These are phyloP conservation scores for Nestor notabilis DNA, from an alignment of 2,113 vertebrate species.

Conservation along the genomic window DNA sequence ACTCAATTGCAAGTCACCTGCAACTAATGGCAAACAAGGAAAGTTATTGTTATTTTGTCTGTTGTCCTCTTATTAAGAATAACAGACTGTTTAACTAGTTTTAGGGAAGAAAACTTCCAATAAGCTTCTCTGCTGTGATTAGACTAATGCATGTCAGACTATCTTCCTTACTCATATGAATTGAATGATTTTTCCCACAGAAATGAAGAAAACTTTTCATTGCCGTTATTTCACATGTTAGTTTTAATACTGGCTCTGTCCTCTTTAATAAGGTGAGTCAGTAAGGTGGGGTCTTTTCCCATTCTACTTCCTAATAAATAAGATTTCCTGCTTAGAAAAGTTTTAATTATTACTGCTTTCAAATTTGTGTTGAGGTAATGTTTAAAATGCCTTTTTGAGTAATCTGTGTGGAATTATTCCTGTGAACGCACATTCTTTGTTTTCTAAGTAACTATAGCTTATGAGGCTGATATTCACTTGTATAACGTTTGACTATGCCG, in stretches of 20 bases:
- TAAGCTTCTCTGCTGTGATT: neutral
- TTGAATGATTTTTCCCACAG: neutral
- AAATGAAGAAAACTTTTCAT: neutral
- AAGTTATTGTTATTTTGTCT: neutral
- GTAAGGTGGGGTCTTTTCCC: accelerated
- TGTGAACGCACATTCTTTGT: neutral
- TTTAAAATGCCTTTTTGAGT: neutral
- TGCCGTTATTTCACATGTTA: neutral
- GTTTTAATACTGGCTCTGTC: neutral
- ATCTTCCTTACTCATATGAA: neutral
- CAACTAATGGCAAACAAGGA: neutral
- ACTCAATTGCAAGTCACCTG: neutral
- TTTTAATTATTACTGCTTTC: neutral
- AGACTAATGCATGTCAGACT: neutral
- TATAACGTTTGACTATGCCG: neutral
- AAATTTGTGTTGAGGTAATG: neutral
- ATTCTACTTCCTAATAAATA: neutral
- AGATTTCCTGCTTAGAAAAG: neutral
- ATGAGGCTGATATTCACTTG: neutral
- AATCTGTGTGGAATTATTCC: neutral
- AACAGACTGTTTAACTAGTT: neutral
- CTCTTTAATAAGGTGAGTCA: neutral
- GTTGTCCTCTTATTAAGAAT: neutral
- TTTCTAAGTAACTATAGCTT: neutral
- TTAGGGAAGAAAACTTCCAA: neutral